Conservation (phyloP, 2,888 invertebrate species). For the Perithous albicinctus region DNA sequence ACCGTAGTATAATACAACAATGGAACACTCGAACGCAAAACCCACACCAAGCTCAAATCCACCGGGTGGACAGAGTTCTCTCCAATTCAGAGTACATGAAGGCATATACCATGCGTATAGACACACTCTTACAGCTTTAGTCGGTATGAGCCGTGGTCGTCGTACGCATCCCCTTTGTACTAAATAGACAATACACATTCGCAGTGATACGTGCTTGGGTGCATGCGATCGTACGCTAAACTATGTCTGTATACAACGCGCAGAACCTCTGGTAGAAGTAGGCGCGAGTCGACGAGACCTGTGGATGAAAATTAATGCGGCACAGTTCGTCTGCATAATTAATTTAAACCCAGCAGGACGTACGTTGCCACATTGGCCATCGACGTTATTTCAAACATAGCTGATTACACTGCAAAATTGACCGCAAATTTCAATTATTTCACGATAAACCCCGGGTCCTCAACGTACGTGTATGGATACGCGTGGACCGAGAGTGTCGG, state of each 20-base stretch:
- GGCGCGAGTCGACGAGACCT: slow-evolving; percentile 24
- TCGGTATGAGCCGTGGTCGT: background rate
- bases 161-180: slow-evolving; percentile 24
- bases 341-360: slow-evolving; percentile 75
- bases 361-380: slow-evolving; percentile 75
- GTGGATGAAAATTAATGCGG: slow-evolving; percentile 78
- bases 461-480: background rate
- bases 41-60: slow-evolving; percentile 25
- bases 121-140: slow-evolving; percentile 12
- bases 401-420: slow-evolving; percentile 81
- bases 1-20: slow-evolving; percentile 62
- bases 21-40: slow-evolving; percentile 43
- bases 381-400: slow-evolving; percentile 81
- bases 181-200: background rate
- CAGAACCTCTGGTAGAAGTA: too few species aligned
- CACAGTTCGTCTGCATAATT: slow-evolving; percentile 81
- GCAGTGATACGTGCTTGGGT: background rate
- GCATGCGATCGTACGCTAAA: background rate
- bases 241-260: background rate
- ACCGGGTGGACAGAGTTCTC: slow-evolving; percentile 41
- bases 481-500: slow-evolving; percentile 67
- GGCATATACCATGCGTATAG: background rate
- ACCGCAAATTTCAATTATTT: slow-evolving; percentile 83
- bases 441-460: slow-evolving; percentile 77
- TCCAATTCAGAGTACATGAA: slow-evolving; percentile 5